These are phyloP conservation scores for Pollenia angustigena DNA, from an alignment of 2,888 invertebrate species.

Conservation along the genomic window DNA sequence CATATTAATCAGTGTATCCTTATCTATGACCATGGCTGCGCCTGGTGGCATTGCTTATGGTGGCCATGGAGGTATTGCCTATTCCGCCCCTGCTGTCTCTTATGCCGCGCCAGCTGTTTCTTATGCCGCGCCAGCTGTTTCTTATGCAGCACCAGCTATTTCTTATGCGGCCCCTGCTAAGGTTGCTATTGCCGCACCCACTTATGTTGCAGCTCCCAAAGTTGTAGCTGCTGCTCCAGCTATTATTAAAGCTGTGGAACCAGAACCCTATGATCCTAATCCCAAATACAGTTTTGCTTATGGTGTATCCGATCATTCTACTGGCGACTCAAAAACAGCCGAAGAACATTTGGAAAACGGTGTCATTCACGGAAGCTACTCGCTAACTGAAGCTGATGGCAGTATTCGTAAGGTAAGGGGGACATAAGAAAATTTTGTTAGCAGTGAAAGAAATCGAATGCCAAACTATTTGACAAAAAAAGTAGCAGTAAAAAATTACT, in stretches of 20 bases:
- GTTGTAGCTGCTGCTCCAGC: conserved; percentile 79
- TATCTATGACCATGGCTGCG: conserved; percentile 78
- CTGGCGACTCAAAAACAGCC: conserved; percentile 86
- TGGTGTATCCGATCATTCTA: conserved; percentile 88
- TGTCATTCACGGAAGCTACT: conserved; percentile 88
- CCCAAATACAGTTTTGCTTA: conserved; percentile 89
- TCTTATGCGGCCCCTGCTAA: conserved; percentile 71
- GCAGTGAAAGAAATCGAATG: neutral
- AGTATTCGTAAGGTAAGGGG: conserved; percentile 84
- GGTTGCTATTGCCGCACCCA: conserved; percentile 72
- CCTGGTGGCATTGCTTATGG: conserved; percentile 75
- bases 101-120: conserved; percentile 72
- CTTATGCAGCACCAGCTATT: conserved; percentile 77
- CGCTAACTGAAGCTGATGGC: conserved; percentile 88
- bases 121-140: conserved; percentile 72
- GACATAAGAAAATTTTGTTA: neutral
- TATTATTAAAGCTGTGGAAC: conserved; percentile 79
- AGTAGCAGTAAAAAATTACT: too few species aligned
- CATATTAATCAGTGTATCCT: conserved; percentile 79
- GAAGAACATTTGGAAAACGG: conserved; percentile 86
- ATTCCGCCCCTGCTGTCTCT: conserved; percentile 68
- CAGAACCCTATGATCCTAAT: conserved; percentile 80
- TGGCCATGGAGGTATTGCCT: conserved; percentile 63
- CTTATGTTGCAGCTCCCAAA: conserved; percentile 72
- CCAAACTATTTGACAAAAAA: too few species aligned